Evolutionary conservation across 2,113 vertebrate species (phyloP).

Genomic region (Mustela nigripes): DNA sequence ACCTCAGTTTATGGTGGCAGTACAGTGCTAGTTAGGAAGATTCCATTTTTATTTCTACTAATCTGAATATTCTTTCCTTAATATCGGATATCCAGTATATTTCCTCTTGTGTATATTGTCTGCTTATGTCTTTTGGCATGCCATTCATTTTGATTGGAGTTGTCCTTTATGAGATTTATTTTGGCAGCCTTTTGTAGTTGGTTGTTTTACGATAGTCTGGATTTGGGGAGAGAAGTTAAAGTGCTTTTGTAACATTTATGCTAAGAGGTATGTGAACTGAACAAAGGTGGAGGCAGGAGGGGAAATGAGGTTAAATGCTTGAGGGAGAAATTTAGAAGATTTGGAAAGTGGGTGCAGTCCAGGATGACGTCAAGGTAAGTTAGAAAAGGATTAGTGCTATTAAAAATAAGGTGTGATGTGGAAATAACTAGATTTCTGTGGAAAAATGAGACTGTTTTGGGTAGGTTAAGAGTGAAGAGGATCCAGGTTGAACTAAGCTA

Average conservation of each 20-base stretch:
- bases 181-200: constrained; percentile 50
- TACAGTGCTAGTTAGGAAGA: constrained; percentile 20
- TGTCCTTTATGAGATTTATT: constrained; percentile 57
- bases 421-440: neutral
- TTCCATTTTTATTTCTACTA: constrained; percentile 38
- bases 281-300: neutral
- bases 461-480: neutral
- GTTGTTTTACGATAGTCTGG: constrained; percentile 34
- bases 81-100: neutral
- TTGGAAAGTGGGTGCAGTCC: constrained; percentile 5
- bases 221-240: constrained; percentile 63
- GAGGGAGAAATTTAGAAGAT: constrained; percentile 17
- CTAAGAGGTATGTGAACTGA: constrained; percentile 11
- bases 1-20: neutral
- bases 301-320: constrained; percentile 52
- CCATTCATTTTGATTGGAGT: constrained; percentile 10
- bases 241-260: constrained; percentile 14
- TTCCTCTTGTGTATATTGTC: constrained; percentile 31
- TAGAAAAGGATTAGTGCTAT: neutral
- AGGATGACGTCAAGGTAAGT: neutral
- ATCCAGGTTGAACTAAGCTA: neutral
- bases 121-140: constrained; percentile 34
- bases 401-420: constrained; percentile 1
- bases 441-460: constrained; percentile 18
- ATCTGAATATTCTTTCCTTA: constrained; percentile 40